A percentile compares a stretch with the other conserved stretches of the same genome.
Conservation (phyloP, 2,113 vertebrate species). For the Hippopotamus amphibius region DNA sequence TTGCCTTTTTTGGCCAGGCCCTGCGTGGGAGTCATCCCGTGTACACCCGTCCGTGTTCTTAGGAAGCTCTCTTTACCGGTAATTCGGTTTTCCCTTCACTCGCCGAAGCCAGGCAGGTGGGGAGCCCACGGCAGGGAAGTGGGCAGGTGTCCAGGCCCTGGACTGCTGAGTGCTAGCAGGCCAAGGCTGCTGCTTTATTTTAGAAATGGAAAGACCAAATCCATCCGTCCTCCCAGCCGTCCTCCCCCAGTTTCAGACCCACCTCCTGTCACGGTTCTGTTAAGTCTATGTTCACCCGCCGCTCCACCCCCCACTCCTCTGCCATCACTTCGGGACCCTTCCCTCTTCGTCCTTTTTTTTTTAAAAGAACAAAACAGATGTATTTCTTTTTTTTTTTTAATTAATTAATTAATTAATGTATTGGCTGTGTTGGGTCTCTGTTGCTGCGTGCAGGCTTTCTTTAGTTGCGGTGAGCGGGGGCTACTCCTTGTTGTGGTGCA, state of each 20-base stretch:
- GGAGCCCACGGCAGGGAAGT: neutral
- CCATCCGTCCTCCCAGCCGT: neutral
- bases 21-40: neutral
- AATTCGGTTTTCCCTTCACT: neutral
- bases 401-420: too few species aligned
- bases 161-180: neutral
- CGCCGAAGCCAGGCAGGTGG: neutral
- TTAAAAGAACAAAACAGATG: constrained; percentile 76
- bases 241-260: neutral
- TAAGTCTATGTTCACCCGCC: neutral
- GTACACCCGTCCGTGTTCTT: neutral
- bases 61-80: neutral
- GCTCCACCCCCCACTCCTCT: neutral
- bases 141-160: neutral
- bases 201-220: neutral
- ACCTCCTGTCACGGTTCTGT: neutral
- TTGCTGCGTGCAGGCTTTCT: too few species aligned
- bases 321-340: neutral
- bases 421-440: too few species aligned
- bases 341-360: neutral
- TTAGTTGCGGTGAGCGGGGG: too few species aligned
- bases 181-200: neutral
- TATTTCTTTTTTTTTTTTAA: constrained; percentile 73
- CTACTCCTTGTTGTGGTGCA: too few species aligned
- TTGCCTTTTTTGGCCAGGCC: constrained; percentile 46